Percentiles rank a stretch among this genome's conserved stretches.
Evolutionary conservation across 2,888 invertebrate genomes (phyloP).

Genomic region (Pristionchus mayeri): DNA sequence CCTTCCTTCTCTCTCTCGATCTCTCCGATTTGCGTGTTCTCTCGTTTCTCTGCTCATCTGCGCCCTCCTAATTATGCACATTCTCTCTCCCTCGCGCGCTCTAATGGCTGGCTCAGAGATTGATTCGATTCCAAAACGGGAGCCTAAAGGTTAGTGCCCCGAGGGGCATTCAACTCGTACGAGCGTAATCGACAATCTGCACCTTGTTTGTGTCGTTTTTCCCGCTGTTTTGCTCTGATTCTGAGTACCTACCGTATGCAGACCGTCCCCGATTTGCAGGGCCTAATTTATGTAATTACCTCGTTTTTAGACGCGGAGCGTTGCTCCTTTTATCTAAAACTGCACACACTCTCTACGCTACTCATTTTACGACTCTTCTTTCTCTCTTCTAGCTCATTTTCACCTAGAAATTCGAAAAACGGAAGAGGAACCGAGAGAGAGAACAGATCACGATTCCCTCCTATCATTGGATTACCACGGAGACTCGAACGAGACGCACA

Average conservation of each 20-base stretch:
- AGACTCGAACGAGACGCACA: background rate
- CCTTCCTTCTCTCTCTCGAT: background rate
- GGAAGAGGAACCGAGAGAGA: slow-evolving; percentile 35
- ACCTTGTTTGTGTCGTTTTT: background rate
- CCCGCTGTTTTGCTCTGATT: background rate
- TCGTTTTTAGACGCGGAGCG: background rate
- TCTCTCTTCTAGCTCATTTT: background rate
- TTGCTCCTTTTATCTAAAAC: slow-evolving; percentile 25
- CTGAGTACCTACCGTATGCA: slow-evolving; percentile 1
- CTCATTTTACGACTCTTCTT: slow-evolving; percentile 21
- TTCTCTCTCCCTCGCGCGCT: slow-evolving; percentile 6
- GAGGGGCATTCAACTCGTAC: background rate
- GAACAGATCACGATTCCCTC: background rate
- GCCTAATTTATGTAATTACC: slow-evolving; percentile 37
- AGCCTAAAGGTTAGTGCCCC: background rate
- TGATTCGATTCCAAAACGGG: slow-evolving; percentile 44
- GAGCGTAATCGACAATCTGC: background rate
- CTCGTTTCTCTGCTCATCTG: background rate
- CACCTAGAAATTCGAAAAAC: slow-evolving; percentile 23
- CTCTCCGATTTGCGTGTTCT: background rate
- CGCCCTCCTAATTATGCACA: background rate
- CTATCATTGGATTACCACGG: slow-evolving; percentile 7
- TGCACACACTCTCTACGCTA: background rate
- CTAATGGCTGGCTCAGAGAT: background rate
- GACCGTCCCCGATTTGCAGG: background rate